Percentiles rank a stretch among this genome's conserved stretches.
Evolutionary conservation across 2,113 vertebrate genomes (phyloP).

Genomic region (Amblyornis subalaris): DNA sequence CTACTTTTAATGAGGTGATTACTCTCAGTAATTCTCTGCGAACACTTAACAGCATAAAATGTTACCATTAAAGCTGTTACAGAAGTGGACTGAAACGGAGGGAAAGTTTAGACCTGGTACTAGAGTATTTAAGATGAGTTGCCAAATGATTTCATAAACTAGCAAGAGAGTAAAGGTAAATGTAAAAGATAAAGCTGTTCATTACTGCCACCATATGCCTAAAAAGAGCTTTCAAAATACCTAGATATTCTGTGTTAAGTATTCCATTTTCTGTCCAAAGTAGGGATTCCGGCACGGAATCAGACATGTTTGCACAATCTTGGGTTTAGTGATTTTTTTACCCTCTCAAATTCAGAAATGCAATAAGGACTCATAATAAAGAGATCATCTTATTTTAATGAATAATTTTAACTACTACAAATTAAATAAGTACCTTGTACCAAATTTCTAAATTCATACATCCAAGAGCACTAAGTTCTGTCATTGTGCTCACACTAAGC

Average conservation of each 20-base stretch:
- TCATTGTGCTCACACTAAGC: neutral
- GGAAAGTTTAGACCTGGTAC: neutral
- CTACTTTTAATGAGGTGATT: neutral
- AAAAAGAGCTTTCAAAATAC: neutral
- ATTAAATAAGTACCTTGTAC: neutral
- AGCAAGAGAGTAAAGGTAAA: neutral
- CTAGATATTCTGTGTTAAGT: neutral
- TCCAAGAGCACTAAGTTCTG: neutral
- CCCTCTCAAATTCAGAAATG: neutral
- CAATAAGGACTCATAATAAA: neutral
- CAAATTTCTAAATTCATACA: neutral
- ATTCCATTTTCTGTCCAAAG: neutral
- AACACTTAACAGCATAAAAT: neutral
- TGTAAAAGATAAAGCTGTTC: neutral
- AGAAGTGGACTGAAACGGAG: neutral
- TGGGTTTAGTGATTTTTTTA: neutral
- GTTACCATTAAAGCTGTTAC: neutral
- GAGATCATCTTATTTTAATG: neutral
- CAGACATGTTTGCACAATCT: neutral
- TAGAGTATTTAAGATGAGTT: neutral
- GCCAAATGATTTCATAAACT: neutral
- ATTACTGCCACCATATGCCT: neutral
- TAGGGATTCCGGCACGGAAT: neutral
- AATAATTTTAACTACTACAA: neutral
- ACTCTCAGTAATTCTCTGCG: neutral